phyloP scores from a whole-genome alignment of 2,888 invertebrate genomes.

The Taphrorychus bicolor region DNA sequence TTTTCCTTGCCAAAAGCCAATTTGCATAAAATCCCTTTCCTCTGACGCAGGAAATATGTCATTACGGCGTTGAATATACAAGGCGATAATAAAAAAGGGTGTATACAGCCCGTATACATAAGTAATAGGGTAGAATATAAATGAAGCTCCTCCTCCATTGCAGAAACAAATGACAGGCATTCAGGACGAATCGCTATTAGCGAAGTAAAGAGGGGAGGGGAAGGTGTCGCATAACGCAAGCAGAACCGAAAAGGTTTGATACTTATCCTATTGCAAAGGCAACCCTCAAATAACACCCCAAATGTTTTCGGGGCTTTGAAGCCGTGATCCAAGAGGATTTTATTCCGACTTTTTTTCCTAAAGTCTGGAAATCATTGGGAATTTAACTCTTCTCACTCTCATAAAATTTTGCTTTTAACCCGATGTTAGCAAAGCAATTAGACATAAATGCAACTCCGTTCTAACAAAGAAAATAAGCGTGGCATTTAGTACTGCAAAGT shows the following conservation, averaged over 20 bases:
- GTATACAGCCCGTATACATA: constrained; percentile 14
- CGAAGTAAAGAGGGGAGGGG: too few species aligned
- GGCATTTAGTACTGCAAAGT: not conserved
- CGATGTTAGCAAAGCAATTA: not conserved
- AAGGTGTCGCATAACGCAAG: not conserved
- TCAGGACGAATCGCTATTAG: not conserved
- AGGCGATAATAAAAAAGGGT: constrained; percentile 1
- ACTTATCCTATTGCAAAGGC: too few species aligned
- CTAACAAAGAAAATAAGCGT: not conserved
- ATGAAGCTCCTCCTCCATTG: not conserved
- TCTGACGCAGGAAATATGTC: constrained; percentile 4
- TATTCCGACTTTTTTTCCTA: too few species aligned
- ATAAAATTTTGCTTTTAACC: not conserved
- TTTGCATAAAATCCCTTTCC: constrained; percentile 10
- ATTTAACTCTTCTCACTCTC: not conserved
- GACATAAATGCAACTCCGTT: not conserved
- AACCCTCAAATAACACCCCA: too few species aligned
- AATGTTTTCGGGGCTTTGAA: too few species aligned
- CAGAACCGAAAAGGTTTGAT: not conserved
- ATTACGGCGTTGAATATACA: not conserved
- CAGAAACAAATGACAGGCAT: not conserved
- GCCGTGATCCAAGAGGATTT: too few species aligned
- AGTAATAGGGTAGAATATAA: constrained; percentile 18
- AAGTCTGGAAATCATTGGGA: too few species aligned
- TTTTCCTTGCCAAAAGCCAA: not conserved